These are phyloP conservation scores for Columba guinea DNA, from an alignment of 2,797 vertebrate species.

Conservation along the genomic window DNA sequence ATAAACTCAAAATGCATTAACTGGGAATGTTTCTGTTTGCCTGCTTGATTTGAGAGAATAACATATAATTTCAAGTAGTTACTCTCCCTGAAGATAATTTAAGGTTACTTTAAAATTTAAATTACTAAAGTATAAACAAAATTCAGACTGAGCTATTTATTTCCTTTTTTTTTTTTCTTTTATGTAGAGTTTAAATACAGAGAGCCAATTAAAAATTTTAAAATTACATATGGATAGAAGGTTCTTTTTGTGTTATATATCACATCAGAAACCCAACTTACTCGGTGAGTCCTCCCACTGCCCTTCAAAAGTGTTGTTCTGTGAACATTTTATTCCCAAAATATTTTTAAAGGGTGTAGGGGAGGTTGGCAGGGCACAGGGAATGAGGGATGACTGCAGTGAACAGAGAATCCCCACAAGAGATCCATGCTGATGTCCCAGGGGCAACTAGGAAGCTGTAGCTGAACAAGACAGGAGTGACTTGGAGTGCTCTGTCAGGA, in stretches of 20 bases:
- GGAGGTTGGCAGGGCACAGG: no score
- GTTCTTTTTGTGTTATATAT: background rate
- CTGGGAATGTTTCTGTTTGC: background rate
- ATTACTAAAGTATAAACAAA: background rate
- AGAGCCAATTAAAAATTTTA: background rate
- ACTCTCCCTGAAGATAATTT: background rate
- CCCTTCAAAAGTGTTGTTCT: background rate
- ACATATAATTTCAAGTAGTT: background rate
- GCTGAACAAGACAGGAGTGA: background rate
- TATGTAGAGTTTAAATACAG: background rate
- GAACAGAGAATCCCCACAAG: background rate
- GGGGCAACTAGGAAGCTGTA: background rate
- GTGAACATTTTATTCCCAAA: background rate
- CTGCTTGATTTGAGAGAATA: background rate
- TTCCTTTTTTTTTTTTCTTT: background rate
- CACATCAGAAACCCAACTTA: background rate
- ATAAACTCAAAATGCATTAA: background rate
- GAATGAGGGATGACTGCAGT: rapidly evolving
- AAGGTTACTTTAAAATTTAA: background rate
- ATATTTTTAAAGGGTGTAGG: background rate
- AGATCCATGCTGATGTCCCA: background rate
- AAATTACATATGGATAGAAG: background rate
- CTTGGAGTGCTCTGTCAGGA: background rate
- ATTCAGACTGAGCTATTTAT: background rate
- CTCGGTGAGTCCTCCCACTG: rapidly evolving